These are phyloP conservation scores for Rynchops niger DNA, from an alignment of 2,113 vertebrate genomes.

Conservation along the genomic window DNA sequence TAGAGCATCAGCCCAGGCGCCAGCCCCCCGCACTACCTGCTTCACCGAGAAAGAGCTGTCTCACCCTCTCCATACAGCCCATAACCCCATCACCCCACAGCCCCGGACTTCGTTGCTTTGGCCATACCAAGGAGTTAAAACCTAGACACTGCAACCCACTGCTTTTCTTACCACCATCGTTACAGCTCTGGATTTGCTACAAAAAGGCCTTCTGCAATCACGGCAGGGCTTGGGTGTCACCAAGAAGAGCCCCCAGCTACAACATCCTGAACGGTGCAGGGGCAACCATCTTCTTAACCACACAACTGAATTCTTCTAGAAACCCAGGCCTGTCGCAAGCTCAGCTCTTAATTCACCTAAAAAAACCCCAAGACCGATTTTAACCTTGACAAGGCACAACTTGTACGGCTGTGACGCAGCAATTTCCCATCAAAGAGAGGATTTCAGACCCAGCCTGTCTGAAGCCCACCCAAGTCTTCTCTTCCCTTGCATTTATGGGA, in stretches of 20 bases:
- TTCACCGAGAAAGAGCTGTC: rapidly evolving
- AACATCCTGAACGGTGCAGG: not conserved
- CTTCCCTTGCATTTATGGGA: not conserved
- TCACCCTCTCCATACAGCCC: not conserved
- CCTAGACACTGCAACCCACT: not conserved
- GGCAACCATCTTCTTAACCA: not conserved
- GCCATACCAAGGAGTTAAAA: not conserved
- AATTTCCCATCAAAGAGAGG: not conserved
- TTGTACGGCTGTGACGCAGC: not conserved
- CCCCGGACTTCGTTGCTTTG: not conserved
- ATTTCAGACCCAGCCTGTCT: not conserved
- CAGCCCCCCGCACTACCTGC: rapidly evolving
- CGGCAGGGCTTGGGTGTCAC: not conserved
- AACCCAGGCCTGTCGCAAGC: not conserved
- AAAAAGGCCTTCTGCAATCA: not conserved
- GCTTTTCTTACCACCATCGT: not conserved
- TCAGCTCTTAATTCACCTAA: not conserved
- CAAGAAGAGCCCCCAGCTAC: not conserved
- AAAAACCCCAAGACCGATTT: rapidly evolving
- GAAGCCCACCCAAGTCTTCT: not conserved
- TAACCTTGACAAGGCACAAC: not conserved
- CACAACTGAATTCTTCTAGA: not conserved
- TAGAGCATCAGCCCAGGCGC: not conserved
- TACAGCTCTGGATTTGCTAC: not conserved
- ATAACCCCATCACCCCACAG: not conserved